A percentile compares a stretch with the other conserved stretches of the same genome.
phyloP scores from a whole-genome alignment of 2,888 invertebrate species.

The Dorcus hopei region DNA sequence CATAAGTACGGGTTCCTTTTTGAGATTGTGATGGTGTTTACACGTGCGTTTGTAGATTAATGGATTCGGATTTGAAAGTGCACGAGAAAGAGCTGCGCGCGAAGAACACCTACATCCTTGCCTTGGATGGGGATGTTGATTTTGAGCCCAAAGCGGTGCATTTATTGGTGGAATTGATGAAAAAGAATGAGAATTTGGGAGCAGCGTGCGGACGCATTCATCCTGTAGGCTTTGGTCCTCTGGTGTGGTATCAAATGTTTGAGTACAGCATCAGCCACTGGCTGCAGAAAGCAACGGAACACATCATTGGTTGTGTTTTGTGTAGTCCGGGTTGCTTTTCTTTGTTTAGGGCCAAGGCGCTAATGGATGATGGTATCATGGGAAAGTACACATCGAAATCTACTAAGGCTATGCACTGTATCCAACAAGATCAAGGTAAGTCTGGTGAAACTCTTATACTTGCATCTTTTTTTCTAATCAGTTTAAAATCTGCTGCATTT shows the following conservation, averaged over 20 bases:
- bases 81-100: slow-evolving; percentile 44
- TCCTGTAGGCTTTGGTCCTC: slow-evolving; percentile 67
- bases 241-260: slow-evolving; percentile 61
- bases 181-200: slow-evolving; percentile 72
- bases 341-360: slow-evolving; percentile 79
- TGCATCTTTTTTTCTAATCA: background rate
- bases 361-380: slow-evolving; percentile 91
- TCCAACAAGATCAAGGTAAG: slow-evolving; percentile 86
- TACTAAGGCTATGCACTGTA: slow-evolving; percentile 76
- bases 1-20: slow-evolving; percentile 57
- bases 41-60: slow-evolving; percentile 29
- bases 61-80: slow-evolving; percentile 40
- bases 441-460: background rate
- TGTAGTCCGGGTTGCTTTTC: slow-evolving; percentile 93
- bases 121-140: slow-evolving; percentile 87
- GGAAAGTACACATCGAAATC: slow-evolving; percentile 79
- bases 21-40: background rate
- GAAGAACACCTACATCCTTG: slow-evolving; percentile 77
- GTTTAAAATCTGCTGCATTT: background rate
- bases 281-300: slow-evolving; percentile 90
- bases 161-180: slow-evolving; percentile 80
- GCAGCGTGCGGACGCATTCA: slow-evolving; percentile 90
- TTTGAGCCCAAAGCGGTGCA: slow-evolving; percentile 79
- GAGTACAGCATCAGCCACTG: slow-evolving; percentile 92
- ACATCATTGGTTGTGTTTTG: slow-evolving; percentile 84